Base-by-base conservation (phyloP, 2,797 vertebrate species). In the Neosalanx taihuensis region DNA sequence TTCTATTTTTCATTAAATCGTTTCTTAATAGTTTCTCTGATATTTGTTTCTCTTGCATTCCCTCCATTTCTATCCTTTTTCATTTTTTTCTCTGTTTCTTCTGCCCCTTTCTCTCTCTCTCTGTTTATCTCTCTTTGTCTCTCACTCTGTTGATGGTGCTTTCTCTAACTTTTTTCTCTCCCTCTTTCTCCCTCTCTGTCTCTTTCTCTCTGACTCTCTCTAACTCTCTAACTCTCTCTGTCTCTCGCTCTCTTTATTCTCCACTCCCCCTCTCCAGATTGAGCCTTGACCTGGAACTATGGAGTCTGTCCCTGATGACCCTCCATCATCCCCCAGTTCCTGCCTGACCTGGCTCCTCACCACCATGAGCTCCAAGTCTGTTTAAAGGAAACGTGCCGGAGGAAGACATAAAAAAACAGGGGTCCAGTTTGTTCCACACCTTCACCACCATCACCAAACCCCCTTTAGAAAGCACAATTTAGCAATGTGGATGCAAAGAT, bases 311-410 rank as follows among this genome's bases (percentile, higher is more conserved):
- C 20, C 46, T 49, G 80, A 87, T 73, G 82, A 46, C 3, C 71
- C 70, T 77, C 80, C 81, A 74, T 76, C 30, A 23, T 49, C 6
- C 13, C 2, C 69, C 59, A 76, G 70, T 76, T 77, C 20, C 72
- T 74, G 61, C 46, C 75, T 77, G 84, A 81, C 83, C 84, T 70
- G 18, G 76, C 84, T 81, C 81, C 81, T 82, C 84, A 76, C 78
- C 76, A 79, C 77, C 71, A 69, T 77, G 71, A 65, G 74, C 68
- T 81, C 67, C 68, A 33, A 70, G 58, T 74, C 76, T n/a, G 69
- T 10, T 37, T 5, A 61, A n/a, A 33, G 17, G 58, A 31, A 72
- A n/a, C 51, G n/a, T 67, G 71, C 31, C 61, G 66, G 74, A 64
- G 69, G 74, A 23, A 64, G 23, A 75, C 71, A 26, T n/a, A 58